Evolutionary conservation across 2,797 vertebrate species (phyloP).

Genomic region (Dermochelys coriacea): DNA sequence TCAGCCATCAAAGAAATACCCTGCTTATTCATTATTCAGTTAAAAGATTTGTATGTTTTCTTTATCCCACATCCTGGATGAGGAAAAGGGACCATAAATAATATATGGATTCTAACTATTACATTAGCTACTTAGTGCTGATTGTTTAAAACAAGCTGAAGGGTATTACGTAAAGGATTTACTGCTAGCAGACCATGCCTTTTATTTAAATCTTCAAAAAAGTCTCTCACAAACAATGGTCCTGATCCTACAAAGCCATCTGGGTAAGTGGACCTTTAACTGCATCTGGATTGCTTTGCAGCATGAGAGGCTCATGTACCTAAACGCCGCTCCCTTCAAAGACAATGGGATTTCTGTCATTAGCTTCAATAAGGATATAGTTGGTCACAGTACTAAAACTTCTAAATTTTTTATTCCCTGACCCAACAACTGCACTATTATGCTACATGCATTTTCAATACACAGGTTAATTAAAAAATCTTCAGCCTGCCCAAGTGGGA

Average conservation of each 20-base stretch:
- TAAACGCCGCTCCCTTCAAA: not conserved
- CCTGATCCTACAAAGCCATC: fast-evolving
- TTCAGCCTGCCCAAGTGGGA: not conserved
- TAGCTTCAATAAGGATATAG: not conserved
- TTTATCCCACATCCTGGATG: not conserved
- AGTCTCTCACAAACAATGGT: fast-evolving
- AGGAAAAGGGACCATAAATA: not conserved
- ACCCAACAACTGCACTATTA: not conserved
- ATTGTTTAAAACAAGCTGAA: not conserved
- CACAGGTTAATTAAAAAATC: not conserved
- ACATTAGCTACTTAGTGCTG: not conserved
- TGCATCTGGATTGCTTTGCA: fast-evolving
- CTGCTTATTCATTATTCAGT: fast-evolving
- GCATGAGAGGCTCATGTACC: not conserved
- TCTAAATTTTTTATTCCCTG: not conserved
- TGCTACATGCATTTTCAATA: not conserved
- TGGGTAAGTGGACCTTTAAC: fast-evolving
- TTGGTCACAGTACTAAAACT: not conserved
- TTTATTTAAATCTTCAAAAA: not conserved
- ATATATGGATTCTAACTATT: not conserved
- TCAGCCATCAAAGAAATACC: not conserved
- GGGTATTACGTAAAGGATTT: fast-evolving
- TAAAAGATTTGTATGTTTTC: not conserved
- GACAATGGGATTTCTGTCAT: not conserved
- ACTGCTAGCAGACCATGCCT: not conserved